These are phyloP conservation scores for Limosa lapponica DNA, from an alignment of 2,797 vertebrate species.

Conservation along the genomic window DNA sequence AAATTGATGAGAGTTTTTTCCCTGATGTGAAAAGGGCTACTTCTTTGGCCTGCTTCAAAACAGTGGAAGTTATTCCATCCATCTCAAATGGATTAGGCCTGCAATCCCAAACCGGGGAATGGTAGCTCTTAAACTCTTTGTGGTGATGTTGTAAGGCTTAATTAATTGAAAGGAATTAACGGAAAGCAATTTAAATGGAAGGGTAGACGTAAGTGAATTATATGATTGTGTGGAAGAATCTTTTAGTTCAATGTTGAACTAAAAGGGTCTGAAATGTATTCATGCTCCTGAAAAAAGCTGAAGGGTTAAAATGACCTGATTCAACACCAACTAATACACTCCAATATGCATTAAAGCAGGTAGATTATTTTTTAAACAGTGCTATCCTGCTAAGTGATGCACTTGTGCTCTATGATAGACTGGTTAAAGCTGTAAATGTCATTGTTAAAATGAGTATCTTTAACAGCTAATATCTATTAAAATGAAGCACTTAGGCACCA, in stretches of 20 bases:
- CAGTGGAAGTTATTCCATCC: neutral
- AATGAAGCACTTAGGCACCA: slow-evolving; percentile 62
- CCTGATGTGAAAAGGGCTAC: neutral
- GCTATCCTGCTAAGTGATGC: slow-evolving; percentile 50
- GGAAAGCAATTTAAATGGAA: slow-evolving; percentile 22
- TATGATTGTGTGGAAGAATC: neutral
- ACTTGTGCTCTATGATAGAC: slow-evolving; percentile 58
- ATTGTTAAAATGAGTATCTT: slow-evolving; percentile 62
- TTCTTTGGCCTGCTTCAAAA: neutral
- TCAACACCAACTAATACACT: slow-evolving; percentile 40
- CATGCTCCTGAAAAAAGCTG: slow-evolving; percentile 4
- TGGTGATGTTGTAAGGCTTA: neutral
- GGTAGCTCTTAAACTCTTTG: neutral
- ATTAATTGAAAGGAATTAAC: slow-evolving; percentile 38
- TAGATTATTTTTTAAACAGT: slow-evolving; percentile 68
- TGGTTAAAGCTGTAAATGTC: slow-evolving; percentile 63
- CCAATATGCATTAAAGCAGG: slow-evolving; percentile 46
- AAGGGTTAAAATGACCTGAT: slow-evolving; percentile 63
- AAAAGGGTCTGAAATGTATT: slow-evolving; percentile 23
- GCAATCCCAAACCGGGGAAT: neutral
- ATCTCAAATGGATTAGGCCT: neutral
- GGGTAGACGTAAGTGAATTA: neutral
- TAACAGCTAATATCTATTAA: slow-evolving; percentile 70
- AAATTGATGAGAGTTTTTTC: neutral
- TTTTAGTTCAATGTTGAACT: neutral